Base-by-base conservation (phyloP, 1,140 invertebrate genomes). In the Brachionus angularis region DNA sequence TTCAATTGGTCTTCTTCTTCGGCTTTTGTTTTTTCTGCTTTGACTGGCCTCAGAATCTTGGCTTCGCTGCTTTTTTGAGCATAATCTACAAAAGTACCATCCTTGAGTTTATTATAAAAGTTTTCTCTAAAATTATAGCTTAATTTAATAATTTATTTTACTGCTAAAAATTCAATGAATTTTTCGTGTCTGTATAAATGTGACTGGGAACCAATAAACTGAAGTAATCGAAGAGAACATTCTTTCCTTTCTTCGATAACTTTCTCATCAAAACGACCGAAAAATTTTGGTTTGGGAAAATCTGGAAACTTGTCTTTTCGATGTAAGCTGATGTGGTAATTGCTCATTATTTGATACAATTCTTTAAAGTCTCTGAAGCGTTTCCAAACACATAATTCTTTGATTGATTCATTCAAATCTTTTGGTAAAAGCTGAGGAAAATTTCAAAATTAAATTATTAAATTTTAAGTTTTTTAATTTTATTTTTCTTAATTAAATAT, bases 261-360 rank as follows among this genome's bases (percentile, higher is more conserved):
- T 3, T 46, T 16, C 10, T 67, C 62, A n/a, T 67, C 62, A 14
- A 67, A 67, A 23, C 62, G 42, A 21, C 36, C 36, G 10, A 67
- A 67, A 47, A 67, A 67, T 47, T 46, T 67, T 5, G 62, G 16
- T 29, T 21, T 46, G 21, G 47, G 42, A 67, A 67, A 67, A 18
- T 67, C 62, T 10, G 62, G 62, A 67, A 67, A 67, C 29, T 67
- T 67, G 42, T 67, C 62, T 12, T 47, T 46, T 44, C 62, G 39
- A 23, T 67, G 62, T 10, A 67, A 12, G 16, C 62, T 67, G 1
- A 31, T 33, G n/a, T 67, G 62, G 18, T 67, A 67, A 29, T 18
- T 50, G 39, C 36, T 8, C 62, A 67, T 67, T 7, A 47, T 33
- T 5, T 46, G 39, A 27, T 67, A 34, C 7, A 67, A 27, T 10